phyloP scores from a whole-genome alignment of 2,113 vertebrate genomes.

The Urocitellus parryii region DNA sequence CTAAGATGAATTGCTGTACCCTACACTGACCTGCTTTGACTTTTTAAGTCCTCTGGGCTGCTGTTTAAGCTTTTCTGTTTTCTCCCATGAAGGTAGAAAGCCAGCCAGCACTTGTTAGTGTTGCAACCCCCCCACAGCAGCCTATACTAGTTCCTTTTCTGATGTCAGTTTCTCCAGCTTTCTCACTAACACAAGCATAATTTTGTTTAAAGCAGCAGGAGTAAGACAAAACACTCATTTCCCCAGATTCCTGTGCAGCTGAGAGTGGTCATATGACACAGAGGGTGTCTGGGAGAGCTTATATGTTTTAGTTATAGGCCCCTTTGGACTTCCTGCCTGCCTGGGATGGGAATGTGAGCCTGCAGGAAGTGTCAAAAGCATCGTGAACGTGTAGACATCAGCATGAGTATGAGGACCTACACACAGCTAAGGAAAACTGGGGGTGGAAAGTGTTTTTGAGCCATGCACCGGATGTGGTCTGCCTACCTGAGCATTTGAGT shows the following conservation, averaged over 20 bases:
- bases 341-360: background rate
- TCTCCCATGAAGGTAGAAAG: background rate
- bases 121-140: background rate
- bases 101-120: background rate
- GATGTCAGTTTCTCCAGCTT: background rate
- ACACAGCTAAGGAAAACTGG: background rate
- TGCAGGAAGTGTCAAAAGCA: background rate
- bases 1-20: background rate
- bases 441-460: background rate
- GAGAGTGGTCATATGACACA: background rate
- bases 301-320: background rate
- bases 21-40: background rate
- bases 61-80: slow-evolving; percentile 23
- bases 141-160: background rate
- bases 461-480: background rate
- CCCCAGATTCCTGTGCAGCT: background rate
- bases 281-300: background rate
- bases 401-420: no score
- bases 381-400: background rate
- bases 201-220: background rate
- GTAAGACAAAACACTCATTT: background rate
- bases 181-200: background rate
- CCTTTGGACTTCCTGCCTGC: background rate
- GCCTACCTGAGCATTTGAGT: background rate
- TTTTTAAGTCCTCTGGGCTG: background rate